These are phyloP conservation scores for Drosophila suboccidentalis DNA, from an alignment of 2,888 invertebrate genomes.

Conservation along the genomic window DNA sequence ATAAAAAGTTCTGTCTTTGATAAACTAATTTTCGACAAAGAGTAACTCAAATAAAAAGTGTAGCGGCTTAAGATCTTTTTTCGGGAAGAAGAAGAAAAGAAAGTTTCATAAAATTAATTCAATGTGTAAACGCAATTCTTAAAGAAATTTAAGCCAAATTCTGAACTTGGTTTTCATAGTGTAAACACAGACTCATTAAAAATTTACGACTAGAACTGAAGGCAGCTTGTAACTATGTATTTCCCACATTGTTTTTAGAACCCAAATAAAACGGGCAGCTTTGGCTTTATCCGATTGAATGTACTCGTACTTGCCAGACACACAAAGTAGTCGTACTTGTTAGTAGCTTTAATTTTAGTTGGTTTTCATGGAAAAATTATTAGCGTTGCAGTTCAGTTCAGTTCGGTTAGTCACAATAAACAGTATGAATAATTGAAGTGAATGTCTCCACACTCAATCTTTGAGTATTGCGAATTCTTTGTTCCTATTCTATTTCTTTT, in stretches of 20 bases:
- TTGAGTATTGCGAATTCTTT: background rate
- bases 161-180: background rate
- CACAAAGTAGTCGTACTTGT: background rate
- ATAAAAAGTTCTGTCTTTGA: background rate
- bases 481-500: background rate
- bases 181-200: slow-evolving; percentile 1
- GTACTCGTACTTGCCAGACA: slow-evolving; percentile 2
- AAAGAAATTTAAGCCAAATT: background rate
- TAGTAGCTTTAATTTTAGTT: background rate
- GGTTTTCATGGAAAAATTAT: slow-evolving; percentile 8
- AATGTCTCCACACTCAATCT: background rate
- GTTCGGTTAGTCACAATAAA: slow-evolving; percentile 14
- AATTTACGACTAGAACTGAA: background rate
- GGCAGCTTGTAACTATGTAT: background rate
- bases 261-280: background rate
- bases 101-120: background rate
- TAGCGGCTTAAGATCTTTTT: background rate
- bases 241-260: background rate
- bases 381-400: slow-evolving; percentile 16
- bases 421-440: slow-evolving; percentile 20
- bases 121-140: background rate
- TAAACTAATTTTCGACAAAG: background rate
- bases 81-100: background rate
- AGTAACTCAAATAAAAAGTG: background rate
- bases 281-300: slow-evolving; percentile 5